These are phyloP conservation scores for Amphiprion ocellaris DNA, from an alignment of 2,113 vertebrate species.

Conservation along the genomic window DNA sequence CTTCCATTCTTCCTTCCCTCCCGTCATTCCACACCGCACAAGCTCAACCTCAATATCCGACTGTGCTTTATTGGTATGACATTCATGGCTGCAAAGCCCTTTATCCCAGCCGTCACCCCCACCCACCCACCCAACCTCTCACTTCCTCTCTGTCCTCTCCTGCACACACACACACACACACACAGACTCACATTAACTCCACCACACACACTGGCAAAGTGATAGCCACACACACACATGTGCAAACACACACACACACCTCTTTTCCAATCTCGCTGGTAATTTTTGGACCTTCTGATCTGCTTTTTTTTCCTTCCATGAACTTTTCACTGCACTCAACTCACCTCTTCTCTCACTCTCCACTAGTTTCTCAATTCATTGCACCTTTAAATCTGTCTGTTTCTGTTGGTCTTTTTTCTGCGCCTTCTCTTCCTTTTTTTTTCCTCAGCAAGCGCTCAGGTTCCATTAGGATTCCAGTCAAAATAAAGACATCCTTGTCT, in stretches of 20 bases:
- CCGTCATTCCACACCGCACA: slow-evolving; percentile 53
- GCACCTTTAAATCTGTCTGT: slow-evolving; percentile 32
- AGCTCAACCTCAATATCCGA: slow-evolving; percentile 63
- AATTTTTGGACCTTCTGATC: slow-evolving; percentile 51
- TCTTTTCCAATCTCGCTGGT: slow-evolving; percentile 39
- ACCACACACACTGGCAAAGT: slow-evolving; percentile 38
- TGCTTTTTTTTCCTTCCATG: slow-evolving; percentile 14
- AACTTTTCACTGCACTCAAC: slow-evolving; percentile 46
- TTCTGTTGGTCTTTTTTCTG: slow-evolving; percentile 7
- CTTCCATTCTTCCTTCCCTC: slow-evolving; percentile 31
- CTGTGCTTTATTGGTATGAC: slow-evolving; percentile 77
- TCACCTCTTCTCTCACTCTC: slow-evolving; percentile 24
- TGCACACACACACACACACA: slow-evolving; percentile 18
- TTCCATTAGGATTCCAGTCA: slow-evolving; percentile 52
- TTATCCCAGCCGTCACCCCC: slow-evolving; percentile 54
- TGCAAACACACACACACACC: slow-evolving; percentile 18
- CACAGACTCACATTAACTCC: slow-evolving; percentile 6
- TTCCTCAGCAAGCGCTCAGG: slow-evolving; percentile 45
- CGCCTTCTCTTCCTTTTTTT: slow-evolving; percentile 10
- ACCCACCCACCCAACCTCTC: slow-evolving; percentile 10
- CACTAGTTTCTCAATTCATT: slow-evolving; percentile 17
- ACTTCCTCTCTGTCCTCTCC: slow-evolving; percentile 33
- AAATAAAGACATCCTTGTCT: slow-evolving; percentile 66
- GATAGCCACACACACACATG: slow-evolving; percentile 28
- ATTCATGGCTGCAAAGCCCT: slow-evolving; percentile 73